Evolutionary conservation across 2,113 vertebrate genomes (phyloP).

Genomic region (Spermophilus dauricus): DNA sequence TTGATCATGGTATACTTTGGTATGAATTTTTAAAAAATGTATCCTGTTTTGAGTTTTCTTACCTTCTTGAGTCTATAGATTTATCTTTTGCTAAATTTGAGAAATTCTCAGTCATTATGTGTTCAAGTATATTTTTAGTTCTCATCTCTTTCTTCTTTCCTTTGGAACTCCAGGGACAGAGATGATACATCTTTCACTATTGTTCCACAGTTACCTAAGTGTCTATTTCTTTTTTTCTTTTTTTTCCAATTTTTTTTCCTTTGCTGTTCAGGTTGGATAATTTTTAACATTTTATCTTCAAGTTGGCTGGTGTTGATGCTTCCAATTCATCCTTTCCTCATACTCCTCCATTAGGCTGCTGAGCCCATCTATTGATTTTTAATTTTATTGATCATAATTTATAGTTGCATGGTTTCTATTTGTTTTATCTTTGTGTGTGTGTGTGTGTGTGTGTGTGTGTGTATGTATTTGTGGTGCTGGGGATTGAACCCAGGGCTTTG

Average conservation of each 20-base stretch:
- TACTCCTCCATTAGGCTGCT: neutral
- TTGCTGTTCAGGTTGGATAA: neutral
- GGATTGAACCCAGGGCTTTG: no score
- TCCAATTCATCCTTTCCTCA: neutral
- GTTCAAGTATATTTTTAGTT: neutral
- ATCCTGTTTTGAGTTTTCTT: neutral
- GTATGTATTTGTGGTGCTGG: no score
- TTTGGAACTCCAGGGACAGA: neutral
- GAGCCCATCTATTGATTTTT: neutral
- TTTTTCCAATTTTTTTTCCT: neutral
- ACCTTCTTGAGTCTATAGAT: neutral
- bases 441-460: no score
- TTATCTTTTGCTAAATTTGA: conserved; percentile 1
- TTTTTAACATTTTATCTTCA: conserved; percentile 5
- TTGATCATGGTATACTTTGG: neutral
- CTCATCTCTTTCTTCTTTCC: neutral
- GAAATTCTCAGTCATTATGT: neutral
- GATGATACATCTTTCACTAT: neutral
- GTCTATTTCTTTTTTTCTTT: neutral
- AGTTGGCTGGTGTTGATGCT: neutral
- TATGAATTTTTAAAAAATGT: neutral
- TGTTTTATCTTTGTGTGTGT: no score
- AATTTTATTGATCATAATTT: neutral
- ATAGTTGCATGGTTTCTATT: neutral
- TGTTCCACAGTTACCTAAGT: neutral